These are phyloP conservation scores for Lepus oiostolus DNA, from an alignment of 2,797 vertebrate species.

Conservation along the genomic window DNA sequence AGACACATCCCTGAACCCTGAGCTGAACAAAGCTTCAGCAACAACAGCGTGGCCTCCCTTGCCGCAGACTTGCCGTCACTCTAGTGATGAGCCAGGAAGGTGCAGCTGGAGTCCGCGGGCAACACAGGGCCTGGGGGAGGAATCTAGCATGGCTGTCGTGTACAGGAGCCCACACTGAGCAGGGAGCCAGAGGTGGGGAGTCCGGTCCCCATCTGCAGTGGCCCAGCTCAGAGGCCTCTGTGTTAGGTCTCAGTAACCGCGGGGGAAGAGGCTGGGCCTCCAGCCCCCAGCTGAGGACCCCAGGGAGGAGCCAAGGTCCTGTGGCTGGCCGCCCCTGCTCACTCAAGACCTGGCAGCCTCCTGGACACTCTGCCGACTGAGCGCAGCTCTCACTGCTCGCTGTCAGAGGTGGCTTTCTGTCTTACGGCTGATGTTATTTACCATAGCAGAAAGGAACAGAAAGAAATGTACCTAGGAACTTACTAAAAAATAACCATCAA, in stretches of 20 bases:
- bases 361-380: rapidly evolving
- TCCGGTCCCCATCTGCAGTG: no score
- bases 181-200: neutral
- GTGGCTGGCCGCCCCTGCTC: neutral
- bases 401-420: no score
- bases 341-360: neutral
- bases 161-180: neutral
- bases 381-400: neutral
- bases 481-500: neutral
- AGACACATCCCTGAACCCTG: rapidly evolving
- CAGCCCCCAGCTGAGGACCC: neutral
- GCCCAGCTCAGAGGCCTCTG: neutral
- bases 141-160: rapidly evolving
- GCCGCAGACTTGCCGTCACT: neutral
- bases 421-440: neutral
- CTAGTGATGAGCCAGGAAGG: neutral
- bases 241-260: neutral
- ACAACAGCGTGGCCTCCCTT: neutral
- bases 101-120: neutral
- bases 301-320: neutral
- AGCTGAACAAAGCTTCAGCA: neutral
- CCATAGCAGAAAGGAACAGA: neutral
- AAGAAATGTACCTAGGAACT: neutral
- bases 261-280: neutral
- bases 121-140: neutral